Conservation (phyloP, 2,113 vertebrate species). For the Cyprinodon brontotheroides region DNA sequence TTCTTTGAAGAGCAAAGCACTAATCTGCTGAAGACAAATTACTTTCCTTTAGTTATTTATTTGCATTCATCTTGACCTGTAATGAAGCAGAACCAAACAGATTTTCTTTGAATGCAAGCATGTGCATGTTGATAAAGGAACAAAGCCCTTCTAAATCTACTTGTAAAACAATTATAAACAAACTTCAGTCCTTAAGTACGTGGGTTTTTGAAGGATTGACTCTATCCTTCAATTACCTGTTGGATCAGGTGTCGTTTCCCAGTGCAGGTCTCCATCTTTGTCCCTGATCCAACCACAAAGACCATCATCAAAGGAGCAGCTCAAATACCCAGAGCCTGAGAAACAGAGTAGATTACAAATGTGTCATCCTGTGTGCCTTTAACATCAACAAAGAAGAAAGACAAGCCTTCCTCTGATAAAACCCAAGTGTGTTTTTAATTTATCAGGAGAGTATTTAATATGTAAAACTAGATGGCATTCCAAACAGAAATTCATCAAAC, state of each 20-base stretch:
- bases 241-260: conserved; percentile 86
- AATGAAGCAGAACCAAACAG: conserved; percentile 41
- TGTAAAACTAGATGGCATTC: background rate
- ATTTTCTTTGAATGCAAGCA: conserved; percentile 4
- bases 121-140: conserved; percentile 2
- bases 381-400: conserved; percentile 8
- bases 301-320: conserved; percentile 92
- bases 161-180: conserved; percentile 8
- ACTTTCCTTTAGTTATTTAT: conserved; percentile 36
- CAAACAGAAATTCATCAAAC: background rate
- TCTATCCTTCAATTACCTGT: conserved; percentile 67
- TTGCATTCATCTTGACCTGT: conserved; percentile 46
- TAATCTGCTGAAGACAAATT: conserved; percentile 46
- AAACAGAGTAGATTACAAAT: conserved; percentile 30
- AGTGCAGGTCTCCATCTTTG: conserved; percentile 87
- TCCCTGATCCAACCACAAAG: conserved; percentile 93
- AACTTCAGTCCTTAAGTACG: background rate
- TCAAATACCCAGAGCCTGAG: conserved; percentile 85
- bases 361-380: conserved; percentile 13
- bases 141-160: background rate
- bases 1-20: conserved; percentile 51
- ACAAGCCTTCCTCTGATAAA: conserved; percentile 3
- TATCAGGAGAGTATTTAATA: conserved; percentile 11
- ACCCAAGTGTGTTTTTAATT: conserved; percentile 1
- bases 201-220: background rate